Evolutionary conservation across 1,140 invertebrate genomes (phyloP), one percentile per base, ranked within the genome.

Genomic region (Drosophila novamexicana): DNA sequence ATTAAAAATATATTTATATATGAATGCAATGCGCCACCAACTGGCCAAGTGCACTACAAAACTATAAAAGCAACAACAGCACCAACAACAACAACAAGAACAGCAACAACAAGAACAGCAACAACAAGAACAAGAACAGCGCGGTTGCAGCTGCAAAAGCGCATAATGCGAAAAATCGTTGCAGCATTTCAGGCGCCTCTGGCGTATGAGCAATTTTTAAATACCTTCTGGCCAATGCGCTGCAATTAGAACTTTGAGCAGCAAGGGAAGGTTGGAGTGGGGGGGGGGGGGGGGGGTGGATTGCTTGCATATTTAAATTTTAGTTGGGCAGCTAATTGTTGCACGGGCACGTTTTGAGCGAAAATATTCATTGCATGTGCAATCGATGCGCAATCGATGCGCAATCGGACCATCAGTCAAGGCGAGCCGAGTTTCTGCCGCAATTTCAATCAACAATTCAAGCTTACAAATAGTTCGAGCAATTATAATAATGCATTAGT

Each of bases 41-140:
- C 70, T 68, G 37, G 57, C 34, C 75, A 81, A 86, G 82, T 79
- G 83, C 83, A 66, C 82, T 85, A 66, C 37, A 78, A 67, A 75
- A 58, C 66, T 75, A 70, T 70, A 58, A 64, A 70, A 50, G 42
- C 70, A 61, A 12, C 37, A 50, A 12, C 42, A 65, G 9, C 44
- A 84, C 63, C 53, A 52, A 66, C 66, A 77, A 62, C 56, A 57
- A 57, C 29, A 67, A 53, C 18, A 59, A 50, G 47, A 77, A 14
- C 44, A 84, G 59, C 53, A 52, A 66, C 66, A 77, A 62, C 56
- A 57, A 57, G 18, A 67, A 14, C 44, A 84, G 59, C 53, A 52
- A 66, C 66, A 77, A 62, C 56, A 57, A 57, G 18, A 67, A 53
- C 18, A 59, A 50, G 47, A 77, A 64, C 56, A 57, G 53, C 1